phyloP scores from a whole-genome alignment of 2,797 vertebrate species.

The Gymnothorax javanicus region DNA sequence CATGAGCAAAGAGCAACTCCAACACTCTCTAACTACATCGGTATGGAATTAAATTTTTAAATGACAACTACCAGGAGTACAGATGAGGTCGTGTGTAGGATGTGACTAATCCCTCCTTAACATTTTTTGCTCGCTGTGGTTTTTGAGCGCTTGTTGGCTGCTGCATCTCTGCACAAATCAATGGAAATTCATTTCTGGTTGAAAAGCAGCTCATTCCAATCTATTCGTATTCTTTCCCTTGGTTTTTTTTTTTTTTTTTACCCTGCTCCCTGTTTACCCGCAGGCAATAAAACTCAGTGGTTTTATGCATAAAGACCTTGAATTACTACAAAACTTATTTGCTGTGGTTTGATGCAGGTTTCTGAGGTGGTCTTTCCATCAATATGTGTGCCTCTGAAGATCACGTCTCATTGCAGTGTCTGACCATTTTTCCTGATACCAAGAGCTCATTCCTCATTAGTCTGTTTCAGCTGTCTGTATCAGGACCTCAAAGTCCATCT shows the following conservation, averaged over 20 bases:
- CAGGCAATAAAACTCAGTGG: background rate
- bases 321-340: background rate
- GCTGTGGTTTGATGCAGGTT: background rate
- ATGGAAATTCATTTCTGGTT: too few relatives aligned
- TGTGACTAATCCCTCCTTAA: background rate
- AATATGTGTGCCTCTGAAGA: background rate
- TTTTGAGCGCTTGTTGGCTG: background rate
- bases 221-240: too few relatives aligned
- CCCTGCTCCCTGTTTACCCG: too few relatives aligned
- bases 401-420: background rate
- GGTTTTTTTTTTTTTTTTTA: too few relatives aligned
- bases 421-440: background rate
- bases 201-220: too few relatives aligned
- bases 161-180: background rate
- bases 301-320: background rate
- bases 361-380: too few relatives aligned
- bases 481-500: constrained; percentile 36
- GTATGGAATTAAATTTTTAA: background rate
- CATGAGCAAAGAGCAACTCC: background rate
- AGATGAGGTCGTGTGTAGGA: background rate
- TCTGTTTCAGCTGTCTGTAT: background rate
- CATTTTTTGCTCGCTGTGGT: background rate
- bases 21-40: background rate
- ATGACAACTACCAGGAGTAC: background rate
- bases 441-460: background rate